These are phyloP conservation scores for Neolamprologus longior DNA, from an alignment of 2,113 vertebrate genomes.

Conservation along the genomic window DNA sequence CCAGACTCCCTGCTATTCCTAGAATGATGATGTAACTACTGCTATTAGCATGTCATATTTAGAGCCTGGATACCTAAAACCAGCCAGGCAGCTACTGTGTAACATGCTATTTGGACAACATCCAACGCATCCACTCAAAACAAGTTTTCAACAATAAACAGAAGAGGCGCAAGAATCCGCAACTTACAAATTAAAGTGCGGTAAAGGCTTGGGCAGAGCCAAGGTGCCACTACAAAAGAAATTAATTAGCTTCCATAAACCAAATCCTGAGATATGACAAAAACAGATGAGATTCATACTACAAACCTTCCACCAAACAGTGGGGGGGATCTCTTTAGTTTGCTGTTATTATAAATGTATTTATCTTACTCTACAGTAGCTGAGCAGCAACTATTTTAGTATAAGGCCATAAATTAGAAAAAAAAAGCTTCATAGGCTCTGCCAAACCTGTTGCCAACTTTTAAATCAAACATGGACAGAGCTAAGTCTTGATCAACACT, in stretches of 20 bases:
- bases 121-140: constrained; percentile 12
- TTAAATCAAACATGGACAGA: background rate
- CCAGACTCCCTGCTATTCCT: constrained; percentile 63
- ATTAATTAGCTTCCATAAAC: background rate
- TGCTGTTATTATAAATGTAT: background rate
- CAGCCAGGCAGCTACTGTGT: constrained; percentile 55
- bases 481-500: background rate
- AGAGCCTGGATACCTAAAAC: constrained; percentile 57
- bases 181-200: background rate
- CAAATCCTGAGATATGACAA: background rate
- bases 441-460: background rate
- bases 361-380: background rate
- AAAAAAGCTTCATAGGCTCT: background rate
- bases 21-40: constrained; percentile 64
- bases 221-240: background rate
- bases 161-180: background rate
- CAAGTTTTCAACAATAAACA: background rate
- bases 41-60: constrained; percentile 61
- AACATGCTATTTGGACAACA: constrained; percentile 34
- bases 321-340: background rate
- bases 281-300: background rate
- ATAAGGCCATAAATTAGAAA: background rate
- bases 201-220: background rate
- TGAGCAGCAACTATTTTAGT: background rate
- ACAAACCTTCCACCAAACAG: background rate